Evolutionary conservation across 2,888 invertebrate species (phyloP), one percentile per base, ranked within the genome.

Genomic region (Tiliacea citrago): DNA sequence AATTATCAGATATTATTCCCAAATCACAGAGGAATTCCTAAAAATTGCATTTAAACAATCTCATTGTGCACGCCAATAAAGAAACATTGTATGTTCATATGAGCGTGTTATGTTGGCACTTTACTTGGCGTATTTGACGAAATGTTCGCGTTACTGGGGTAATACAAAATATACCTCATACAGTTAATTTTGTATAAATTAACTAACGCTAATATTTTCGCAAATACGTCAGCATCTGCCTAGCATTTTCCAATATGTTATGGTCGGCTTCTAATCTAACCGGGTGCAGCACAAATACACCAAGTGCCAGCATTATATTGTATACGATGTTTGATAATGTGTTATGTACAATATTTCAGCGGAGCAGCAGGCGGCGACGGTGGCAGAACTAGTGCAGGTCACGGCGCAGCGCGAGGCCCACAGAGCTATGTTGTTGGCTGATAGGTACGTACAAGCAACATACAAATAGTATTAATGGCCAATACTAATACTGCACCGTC

Each of bases 351-450:
- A 63, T 61, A 49, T 90, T 90, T 0, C 90, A 96, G 96, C 95
- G 81, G 95, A 95, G 83, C 95, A 95, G 84, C 95, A 96, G 80
- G 96, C 96, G 66, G 95, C 95, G 73, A 92, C 95, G 1, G 96
- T 96, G 24, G 96, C 96, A 0, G 95, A 96, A 82, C 82, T 96
- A 62, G 94, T 96, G 39, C 96, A 96, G 77, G 94, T 95, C 21
- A 93, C 94, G 0, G 95, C 96, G 12, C 95, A 94, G 76, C 90
- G 95, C 0, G 94, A 93, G 60, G 95, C 95, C 0, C 96, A 96
- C 88, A 92, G 93, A 61, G 96, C 96, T 0, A 91, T 96, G 10
- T 90, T 93, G 90, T 93, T 94, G 1, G 95, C 95, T 12, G 93
- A 95, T 79, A 94, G 94, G 96, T 95, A 72, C 9, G 57, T 13